Evolutionary conservation across 2,888 invertebrate genomes (phyloP), one percentile per base, ranked within the genome.

Genomic region (Aromia moschata): DNA sequence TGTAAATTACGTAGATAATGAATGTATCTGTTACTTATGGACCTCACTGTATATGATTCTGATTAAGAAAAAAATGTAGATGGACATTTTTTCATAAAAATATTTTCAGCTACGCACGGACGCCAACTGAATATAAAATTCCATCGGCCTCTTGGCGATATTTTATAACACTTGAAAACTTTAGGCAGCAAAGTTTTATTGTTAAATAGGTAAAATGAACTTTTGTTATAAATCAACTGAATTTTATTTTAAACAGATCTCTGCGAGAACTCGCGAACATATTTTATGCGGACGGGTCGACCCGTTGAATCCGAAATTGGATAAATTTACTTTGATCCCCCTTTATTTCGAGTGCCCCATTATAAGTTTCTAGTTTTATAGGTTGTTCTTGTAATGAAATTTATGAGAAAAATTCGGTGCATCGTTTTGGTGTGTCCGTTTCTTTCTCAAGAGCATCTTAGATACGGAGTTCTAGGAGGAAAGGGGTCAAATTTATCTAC

Each of bases 171-270:
- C 52, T 30, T 30, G 11, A 25, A 41, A 31, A 49, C 25, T 25
- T 41, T 30, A 11, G 31, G 31, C 18, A 30, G 40, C 41, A 41
- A 52, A 52, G 30, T 52, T 52, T 52, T 41, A 16, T 41, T 52
- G 52, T 52, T 52, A 52, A 52, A 41, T 52, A 52, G 52, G 52
- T 31, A 46, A 15, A 41, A 41, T 52, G 31, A 52, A 52, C 41
- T 52, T 52, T 52, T 52, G 52, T 52, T 52, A 41, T 52, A 52
- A 52, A 52, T 52, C 52, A 52, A 16, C 16, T 30, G 52, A 52
- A 2, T 52, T 52, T 52, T 52, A 52, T 52, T 52, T 52, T 52
- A 52, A 41, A 31, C 16, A 52, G 31, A 52, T 52, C 40, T 11
- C 15, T 12, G 25, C 20, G 37, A 15, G 7, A 20, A 17, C 18